Evolutionary conservation across 2,113 vertebrate genomes (phyloP).

Genomic region (Calonectris borealis): DNA sequence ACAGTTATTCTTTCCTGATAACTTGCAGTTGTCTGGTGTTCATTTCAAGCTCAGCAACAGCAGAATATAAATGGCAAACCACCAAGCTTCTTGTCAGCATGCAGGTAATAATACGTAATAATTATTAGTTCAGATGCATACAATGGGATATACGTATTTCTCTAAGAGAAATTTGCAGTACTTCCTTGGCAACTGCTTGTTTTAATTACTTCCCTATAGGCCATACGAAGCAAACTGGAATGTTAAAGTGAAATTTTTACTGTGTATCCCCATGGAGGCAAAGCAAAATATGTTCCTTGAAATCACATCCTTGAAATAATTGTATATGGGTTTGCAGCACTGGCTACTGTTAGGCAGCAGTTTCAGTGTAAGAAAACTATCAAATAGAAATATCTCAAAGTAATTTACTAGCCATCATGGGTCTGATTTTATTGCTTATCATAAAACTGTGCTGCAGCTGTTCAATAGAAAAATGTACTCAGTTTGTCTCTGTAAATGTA

Average conservation of each 20-base stretch:
- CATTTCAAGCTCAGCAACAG: not conserved
- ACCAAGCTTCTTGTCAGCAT: not conserved
- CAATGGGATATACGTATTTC: not conserved
- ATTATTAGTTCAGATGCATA: not conserved
- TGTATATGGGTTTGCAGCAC: not conserved
- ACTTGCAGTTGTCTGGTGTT: not conserved
- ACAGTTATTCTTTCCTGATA: not conserved
- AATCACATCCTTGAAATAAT: constrained; percentile 5
- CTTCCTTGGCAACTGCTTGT: not conserved
- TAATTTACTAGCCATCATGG: constrained; percentile 14
- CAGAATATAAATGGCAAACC: not conserved
- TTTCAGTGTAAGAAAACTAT: constrained; percentile 3
- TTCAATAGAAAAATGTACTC: not conserved
- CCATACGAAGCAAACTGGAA: not conserved
- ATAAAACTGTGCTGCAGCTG: not conserved
- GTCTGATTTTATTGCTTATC: constrained; percentile 18
- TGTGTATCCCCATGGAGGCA: not conserved
- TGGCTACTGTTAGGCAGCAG: not conserved
- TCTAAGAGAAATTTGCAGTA: not conserved
- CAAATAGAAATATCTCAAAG: not conserved
- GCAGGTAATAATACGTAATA: not conserved
- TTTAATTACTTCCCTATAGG: not conserved
- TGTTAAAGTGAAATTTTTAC: not conserved
- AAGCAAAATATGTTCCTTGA: not conserved
- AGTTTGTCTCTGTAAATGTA: not conserved